Conservation (phyloP, 1,140 invertebrate species). For the Drosophila parabipectinata region DNA sequence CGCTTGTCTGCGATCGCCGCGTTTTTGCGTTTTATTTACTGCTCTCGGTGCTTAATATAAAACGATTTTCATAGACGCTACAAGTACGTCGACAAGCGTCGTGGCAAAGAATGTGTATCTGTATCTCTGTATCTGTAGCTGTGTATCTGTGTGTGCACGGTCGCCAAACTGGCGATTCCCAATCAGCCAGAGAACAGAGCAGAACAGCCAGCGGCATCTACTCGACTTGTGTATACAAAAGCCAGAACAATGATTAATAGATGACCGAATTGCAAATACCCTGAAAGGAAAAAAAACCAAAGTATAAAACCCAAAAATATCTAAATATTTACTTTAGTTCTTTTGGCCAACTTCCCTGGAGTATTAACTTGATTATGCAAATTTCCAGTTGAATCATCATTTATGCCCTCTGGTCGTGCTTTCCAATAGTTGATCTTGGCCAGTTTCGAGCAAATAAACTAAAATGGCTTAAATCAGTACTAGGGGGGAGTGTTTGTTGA, state of each 20-base stretch:
- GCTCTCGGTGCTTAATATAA: slow-evolving; percentile 63
- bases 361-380: slow-evolving; percentile 16
- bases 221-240: slow-evolving; percentile 38
- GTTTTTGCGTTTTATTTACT: slow-evolving; percentile 57
- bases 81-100: slow-evolving; percentile 53
- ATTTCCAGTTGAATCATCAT: slow-evolving; percentile 32
- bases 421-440: slow-evolving; percentile 26
- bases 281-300: slow-evolving; percentile 1
- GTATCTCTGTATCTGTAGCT: not conserved
- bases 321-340: no score
- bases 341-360: no score
- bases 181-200: slow-evolving; percentile 55
- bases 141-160: slow-evolving; percentile 42
- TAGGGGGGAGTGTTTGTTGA: slow-evolving; percentile 8
- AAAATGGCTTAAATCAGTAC: slow-evolving; percentile 38
- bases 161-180: slow-evolving; percentile 82
- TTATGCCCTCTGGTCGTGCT: slow-evolving; percentile 13
- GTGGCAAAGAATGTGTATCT: slow-evolving; percentile 61
- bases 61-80: slow-evolving; percentile 72
- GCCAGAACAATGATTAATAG: slow-evolving; percentile 1
- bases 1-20: slow-evolving; percentile 70
- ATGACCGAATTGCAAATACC: slow-evolving; percentile 21
- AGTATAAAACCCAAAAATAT: no score
- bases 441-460: slow-evolving; percentile 29
- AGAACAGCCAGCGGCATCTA: slow-evolving; percentile 30